Conservation (phyloP, 2,888 invertebrate species). For the Zeuzera pyrina region DNA sequence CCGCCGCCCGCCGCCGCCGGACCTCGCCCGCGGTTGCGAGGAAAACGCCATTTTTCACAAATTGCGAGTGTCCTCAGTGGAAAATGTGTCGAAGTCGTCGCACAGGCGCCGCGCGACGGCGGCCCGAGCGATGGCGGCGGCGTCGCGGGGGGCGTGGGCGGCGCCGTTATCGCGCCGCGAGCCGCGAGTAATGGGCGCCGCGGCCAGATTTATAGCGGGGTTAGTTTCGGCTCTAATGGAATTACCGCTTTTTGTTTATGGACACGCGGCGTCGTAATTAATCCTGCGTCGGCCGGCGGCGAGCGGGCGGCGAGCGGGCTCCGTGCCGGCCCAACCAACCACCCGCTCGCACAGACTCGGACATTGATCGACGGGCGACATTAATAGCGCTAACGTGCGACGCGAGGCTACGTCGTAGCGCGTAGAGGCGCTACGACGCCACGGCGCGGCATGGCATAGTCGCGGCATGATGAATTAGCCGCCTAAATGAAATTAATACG, state of each 20-base stretch:
- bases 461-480: too few species aligned
- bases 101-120: constrained; percentile 12
- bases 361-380: constrained; percentile 19
- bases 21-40: neutral
- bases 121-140: constrained; percentile 11
- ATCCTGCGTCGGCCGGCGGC: constrained; percentile 18
- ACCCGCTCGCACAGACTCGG: constrained; percentile 9
- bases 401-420: too few species aligned
- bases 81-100: too few species aligned
- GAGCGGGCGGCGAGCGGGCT: too few species aligned
- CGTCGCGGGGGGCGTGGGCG: constrained; percentile 14
- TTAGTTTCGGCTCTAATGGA: constrained; percentile 50
- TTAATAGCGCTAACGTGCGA: constrained; percentile 9
- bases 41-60: constrained; percentile 38
- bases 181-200: constrained; percentile 29
- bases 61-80: constrained; percentile 15
- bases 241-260: constrained; percentile 48
- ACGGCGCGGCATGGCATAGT: too few species aligned
- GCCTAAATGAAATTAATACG: too few species aligned
- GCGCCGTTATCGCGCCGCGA: constrained; percentile 22
- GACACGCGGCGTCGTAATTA: constrained; percentile 20
- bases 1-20: neutral
- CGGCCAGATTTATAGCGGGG: constrained; percentile 43
- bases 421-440: too few species aligned
- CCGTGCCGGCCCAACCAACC: constrained; percentile 14